These are phyloP conservation scores for Clarias gariepinus DNA, from an alignment of 2,113 vertebrate genomes.

Conservation along the genomic window DNA sequence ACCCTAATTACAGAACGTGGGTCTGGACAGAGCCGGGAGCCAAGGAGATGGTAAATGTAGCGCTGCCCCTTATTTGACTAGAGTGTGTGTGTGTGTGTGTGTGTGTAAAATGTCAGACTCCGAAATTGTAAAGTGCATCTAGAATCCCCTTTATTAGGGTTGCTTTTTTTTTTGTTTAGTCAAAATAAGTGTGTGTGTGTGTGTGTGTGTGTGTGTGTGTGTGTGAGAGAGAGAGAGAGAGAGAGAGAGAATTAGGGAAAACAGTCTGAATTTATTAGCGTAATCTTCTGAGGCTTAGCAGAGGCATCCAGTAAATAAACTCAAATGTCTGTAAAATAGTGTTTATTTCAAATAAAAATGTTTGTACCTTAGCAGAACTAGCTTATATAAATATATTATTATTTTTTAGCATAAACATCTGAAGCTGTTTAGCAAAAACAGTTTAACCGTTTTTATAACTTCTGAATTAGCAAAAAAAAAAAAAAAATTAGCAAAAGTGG, in stretches of 20 bases:
- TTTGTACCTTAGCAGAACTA: not conserved
- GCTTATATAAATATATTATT: not conserved
- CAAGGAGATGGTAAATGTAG: constrained; percentile 45
- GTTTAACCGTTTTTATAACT: not conserved
- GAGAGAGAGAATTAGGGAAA: not conserved
- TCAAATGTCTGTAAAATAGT: not conserved
- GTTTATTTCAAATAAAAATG: not conserved
- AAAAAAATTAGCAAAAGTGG: not conserved
- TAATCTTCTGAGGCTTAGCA: not conserved
- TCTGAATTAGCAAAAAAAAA: not conserved
- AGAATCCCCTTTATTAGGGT: not conserved
- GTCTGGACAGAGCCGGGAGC: constrained; percentile 6
- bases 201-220: constrained; percentile 1
- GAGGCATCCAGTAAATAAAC: not conserved
- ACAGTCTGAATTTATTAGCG: not conserved
- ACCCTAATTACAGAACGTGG: constrained; percentile 48
- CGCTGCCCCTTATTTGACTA: constrained; percentile 25
- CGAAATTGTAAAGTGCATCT: constrained; percentile 6
- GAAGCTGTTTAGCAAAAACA: not conserved
- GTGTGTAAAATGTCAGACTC: not conserved
- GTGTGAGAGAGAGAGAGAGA: not conserved
- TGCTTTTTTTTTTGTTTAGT: not conserved
- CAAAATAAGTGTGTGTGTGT: not conserved
- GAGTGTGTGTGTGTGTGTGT: not conserved
- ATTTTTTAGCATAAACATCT: not conserved